These are phyloP conservation scores for Synanthedon vespiformis DNA, from an alignment of 2,888 invertebrate species.

Conservation along the genomic window DNA sequence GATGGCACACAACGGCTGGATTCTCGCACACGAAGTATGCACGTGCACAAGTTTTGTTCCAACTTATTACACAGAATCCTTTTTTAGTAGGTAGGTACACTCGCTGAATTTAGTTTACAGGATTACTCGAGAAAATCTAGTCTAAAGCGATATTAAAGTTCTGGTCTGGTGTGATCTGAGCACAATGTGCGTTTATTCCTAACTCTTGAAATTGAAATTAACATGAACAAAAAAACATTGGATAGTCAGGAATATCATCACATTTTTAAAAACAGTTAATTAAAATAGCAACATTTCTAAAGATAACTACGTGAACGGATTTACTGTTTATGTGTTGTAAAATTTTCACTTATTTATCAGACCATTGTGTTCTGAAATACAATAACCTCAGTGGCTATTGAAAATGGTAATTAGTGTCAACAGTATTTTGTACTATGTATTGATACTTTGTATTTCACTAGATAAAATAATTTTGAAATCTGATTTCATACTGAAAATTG, in stretches of 20 bases:
- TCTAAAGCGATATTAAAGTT: not conserved
- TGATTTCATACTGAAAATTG: too few species aligned
- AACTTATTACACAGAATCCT: slow-evolving; percentile 7
- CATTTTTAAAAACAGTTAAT: too few species aligned
- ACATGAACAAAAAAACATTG: not conserved
- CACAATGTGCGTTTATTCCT: not conserved
- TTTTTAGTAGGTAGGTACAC: not conserved
- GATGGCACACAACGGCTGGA: slow-evolving; percentile 84
- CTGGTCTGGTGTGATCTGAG: not conserved
- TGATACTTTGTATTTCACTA: too few species aligned
- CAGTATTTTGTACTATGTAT: not conserved
- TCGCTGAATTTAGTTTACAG: not conserved
- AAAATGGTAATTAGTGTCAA: not conserved
- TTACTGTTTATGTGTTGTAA: too few species aligned
- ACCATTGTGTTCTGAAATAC: too few species aligned
- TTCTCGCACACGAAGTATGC: slow-evolving; percentile 69
- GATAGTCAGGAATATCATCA: too few species aligned
- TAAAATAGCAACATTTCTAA: too few species aligned
- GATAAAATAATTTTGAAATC: too few species aligned
- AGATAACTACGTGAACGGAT: too few species aligned
- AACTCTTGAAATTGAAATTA: not conserved
- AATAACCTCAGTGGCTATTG: too few species aligned
- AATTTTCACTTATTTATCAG: too few species aligned
- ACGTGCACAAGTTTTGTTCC: slow-evolving; percentile 35
- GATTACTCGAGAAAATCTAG: not conserved